Conservation (phyloP, 2,888 invertebrate genomes). For the Stenoptilia bipunctidactyla region DNA sequence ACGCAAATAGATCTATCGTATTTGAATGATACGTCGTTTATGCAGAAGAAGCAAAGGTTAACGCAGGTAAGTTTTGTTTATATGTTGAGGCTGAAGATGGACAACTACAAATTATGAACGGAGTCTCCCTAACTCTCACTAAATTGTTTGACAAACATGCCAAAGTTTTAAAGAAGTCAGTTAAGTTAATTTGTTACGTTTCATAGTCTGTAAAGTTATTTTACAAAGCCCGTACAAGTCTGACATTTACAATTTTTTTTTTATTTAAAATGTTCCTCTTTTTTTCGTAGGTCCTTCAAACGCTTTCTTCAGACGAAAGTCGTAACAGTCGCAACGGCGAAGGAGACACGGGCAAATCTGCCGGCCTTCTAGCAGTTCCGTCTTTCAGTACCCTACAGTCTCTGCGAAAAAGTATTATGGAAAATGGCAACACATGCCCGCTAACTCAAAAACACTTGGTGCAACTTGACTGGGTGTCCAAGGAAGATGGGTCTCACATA, state of each 20-base stretch:
- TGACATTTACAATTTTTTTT: no score
- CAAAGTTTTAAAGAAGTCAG: no score
- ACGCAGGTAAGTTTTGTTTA: constrained; percentile 78
- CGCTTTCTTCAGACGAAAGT: constrained; percentile 83
- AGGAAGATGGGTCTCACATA: constrained; percentile 98
- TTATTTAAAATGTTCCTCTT: no score
- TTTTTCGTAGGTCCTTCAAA: constrained; percentile 82
- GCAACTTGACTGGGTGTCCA: constrained; percentile 98
- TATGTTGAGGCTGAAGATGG: no score
- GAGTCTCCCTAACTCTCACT: no score
- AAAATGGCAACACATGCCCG: constrained; percentile 92
- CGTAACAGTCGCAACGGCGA: constrained; percentile 70
- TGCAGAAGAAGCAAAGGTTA: constrained; percentile 85
- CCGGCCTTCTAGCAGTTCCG: constrained; percentile 85
- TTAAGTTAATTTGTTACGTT: no score
- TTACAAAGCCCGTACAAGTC: no score
- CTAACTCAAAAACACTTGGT: constrained; percentile 93
- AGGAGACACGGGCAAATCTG: constrained; percentile 63
- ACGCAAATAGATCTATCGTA: constrained; percentile 87
- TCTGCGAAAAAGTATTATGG: constrained; percentile 87
- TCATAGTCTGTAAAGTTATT: no score
- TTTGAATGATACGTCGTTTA: constrained; percentile 81
- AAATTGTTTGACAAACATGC: no score
- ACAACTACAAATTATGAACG: no score
- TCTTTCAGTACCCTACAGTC: constrained; percentile 93